Percentiles rank a stretch among this genome's conserved stretches.
These are phyloP conservation scores for Ranitomeya imitator DNA, from an alignment of 2,113 vertebrate genomes.

Conservation along the genomic window DNA sequence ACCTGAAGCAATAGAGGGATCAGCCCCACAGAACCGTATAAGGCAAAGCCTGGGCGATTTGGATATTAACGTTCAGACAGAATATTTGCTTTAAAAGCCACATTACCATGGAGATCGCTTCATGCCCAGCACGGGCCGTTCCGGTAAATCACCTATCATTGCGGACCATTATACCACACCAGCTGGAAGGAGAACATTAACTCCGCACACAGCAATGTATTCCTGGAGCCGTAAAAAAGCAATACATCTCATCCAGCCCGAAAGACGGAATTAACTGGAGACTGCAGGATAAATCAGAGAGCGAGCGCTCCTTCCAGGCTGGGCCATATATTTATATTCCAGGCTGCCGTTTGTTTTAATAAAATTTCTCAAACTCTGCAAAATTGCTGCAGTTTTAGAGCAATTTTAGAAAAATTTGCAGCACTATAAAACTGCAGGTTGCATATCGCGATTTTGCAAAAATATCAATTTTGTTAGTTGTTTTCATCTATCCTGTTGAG, in stretches of 20 bases:
- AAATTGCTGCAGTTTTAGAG: no score
- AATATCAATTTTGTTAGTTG: no score
- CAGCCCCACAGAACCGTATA: background rate
- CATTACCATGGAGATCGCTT: background rate
- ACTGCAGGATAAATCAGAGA: background rate
- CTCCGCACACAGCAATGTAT: background rate
- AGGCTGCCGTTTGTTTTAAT: no score
- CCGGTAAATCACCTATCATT: background rate
- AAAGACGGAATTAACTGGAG: background rate
- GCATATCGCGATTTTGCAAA: no score
- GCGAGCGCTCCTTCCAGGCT: background rate
- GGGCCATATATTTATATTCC: background rate
- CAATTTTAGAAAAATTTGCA: no score
- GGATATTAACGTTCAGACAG: background rate
- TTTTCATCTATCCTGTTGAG: no score
- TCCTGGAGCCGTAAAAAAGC: background rate
- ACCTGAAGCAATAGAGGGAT: background rate
- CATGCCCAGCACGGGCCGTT: background rate
- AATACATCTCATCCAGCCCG: background rate
- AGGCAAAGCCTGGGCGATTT: background rate
- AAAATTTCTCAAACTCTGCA: no score
- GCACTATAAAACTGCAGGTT: no score
- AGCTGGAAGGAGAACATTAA: conserved; percentile 4
- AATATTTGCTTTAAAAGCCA: background rate
- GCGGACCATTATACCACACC: background rate